Conservation (phyloP, 2,797 vertebrate genomes). For the Thunnus albacares region DNA sequence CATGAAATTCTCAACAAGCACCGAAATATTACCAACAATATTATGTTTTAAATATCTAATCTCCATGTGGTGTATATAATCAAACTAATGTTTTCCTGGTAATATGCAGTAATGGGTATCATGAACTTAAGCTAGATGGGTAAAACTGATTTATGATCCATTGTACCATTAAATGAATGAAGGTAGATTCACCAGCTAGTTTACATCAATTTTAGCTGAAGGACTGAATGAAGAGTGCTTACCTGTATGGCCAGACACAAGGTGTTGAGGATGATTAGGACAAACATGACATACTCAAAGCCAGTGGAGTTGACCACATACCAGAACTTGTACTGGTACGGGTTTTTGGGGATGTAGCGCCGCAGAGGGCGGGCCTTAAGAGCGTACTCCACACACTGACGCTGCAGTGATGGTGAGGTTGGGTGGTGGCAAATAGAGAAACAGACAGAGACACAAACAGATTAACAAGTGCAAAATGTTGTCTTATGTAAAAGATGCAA, state of each 20-base stretch:
- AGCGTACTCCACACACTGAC: constrained; percentile 98
- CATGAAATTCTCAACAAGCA: too few relatives aligned
- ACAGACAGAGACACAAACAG: constrained; percentile 14
- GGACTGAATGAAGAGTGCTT: constrained; percentile 50
- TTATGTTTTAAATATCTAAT: too few relatives aligned
- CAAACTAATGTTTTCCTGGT: too few relatives aligned
- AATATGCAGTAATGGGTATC: too few relatives aligned
- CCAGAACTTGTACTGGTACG: constrained; percentile 99
- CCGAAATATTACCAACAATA: too few relatives aligned
- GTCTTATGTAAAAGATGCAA: not conserved
- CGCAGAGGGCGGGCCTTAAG: constrained; percentile 96
- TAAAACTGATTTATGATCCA: too few relatives aligned
- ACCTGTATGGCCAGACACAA: constrained; percentile 99
- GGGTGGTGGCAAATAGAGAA: not conserved
- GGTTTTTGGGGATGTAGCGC: constrained; percentile 98
- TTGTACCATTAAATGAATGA: not conserved
- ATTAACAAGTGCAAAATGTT: not conserved
- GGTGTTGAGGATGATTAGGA: constrained; percentile 99
- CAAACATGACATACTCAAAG: constrained; percentile 99
- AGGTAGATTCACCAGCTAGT: not conserved
- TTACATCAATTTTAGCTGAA: not conserved
- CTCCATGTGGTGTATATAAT: too few relatives aligned
- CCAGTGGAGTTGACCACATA: constrained; percentile 99
- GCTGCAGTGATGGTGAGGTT: constrained; percentile 74
- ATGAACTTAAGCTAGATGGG: too few relatives aligned